phyloP scores from a whole-genome alignment of 2,888 invertebrate genomes.

The Cerastis leucographa region DNA sequence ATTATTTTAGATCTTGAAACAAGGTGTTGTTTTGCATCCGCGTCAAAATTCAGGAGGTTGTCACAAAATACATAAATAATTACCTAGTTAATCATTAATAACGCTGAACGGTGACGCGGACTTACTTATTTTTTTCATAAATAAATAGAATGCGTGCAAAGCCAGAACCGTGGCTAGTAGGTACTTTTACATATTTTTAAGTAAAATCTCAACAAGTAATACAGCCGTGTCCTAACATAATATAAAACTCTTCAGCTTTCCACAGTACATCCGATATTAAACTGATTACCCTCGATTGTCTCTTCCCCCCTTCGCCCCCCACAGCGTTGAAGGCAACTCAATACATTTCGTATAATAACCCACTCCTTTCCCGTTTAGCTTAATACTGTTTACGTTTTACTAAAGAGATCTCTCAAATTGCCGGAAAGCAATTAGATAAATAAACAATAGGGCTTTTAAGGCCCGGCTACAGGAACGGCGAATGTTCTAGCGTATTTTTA shows the following conservation, averaged over 20 bases:
- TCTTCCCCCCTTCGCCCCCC: background rate
- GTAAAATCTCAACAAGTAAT: background rate
- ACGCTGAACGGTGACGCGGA: too few species aligned
- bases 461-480: background rate
- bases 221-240: conserved; percentile 6
- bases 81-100: too few species aligned
- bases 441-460: conserved; percentile 43
- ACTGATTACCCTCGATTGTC: conserved; percentile 32
- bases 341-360: conserved; percentile 37
- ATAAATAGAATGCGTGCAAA: too few species aligned
- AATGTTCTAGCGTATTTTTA: background rate
- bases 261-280: background rate
- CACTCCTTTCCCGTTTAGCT: conserved; percentile 25
- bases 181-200: background rate
- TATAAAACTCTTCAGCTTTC: conserved; percentile 24
- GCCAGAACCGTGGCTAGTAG: too few species aligned
- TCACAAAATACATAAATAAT: too few species aligned
- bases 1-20: too few species aligned
- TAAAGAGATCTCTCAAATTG: conserved; percentile 49
- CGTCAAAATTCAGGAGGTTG: too few species aligned
- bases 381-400: conserved; percentile 56
- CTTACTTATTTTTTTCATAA: too few species aligned
- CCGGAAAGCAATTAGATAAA: conserved; percentile 54
- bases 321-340: conserved; percentile 29
- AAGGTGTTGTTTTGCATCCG: too few species aligned